Evolutionary conservation across 2,113 vertebrate species (phyloP).

Genomic region (Corythaeola cristata): DNA sequence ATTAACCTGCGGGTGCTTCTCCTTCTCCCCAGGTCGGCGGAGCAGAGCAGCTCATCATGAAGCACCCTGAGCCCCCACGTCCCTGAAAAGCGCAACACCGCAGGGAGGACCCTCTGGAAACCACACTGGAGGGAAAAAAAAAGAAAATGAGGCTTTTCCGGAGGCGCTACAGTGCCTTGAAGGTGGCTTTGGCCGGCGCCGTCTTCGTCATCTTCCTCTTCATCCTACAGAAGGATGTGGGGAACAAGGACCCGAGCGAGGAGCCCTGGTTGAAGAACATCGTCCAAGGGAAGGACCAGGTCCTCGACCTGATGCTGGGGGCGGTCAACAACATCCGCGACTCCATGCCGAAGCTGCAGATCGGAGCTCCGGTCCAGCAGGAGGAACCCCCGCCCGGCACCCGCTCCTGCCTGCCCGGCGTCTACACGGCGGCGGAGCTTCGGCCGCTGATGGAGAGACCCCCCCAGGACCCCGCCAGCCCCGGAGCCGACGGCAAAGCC

Average conservation of each 20-base stretch:
- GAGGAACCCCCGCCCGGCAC: background rate
- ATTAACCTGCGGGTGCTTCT: background rate
- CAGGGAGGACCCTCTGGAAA: rapidly evolving
- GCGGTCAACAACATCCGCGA: conserved; percentile 88
- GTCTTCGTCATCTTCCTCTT: conserved; percentile 85
- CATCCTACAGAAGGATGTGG: conserved; percentile 85
- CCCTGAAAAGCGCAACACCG: background rate
- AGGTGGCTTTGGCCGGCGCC: conserved; percentile 81
- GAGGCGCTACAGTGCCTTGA: conserved; percentile 84
- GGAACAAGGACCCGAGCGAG: conserved; percentile 16
- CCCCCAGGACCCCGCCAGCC: conserved; percentile 79
- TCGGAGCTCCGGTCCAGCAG: conserved; percentile 79
- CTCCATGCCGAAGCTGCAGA: conserved; percentile 86
- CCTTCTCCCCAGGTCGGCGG: background rate
- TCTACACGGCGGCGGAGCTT: conserved; percentile 85
- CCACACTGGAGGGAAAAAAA: background rate
- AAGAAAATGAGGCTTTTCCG: conserved; percentile 81
- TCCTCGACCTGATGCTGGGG: conserved; percentile 86
- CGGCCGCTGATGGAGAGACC: conserved; percentile 85
- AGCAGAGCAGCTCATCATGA: background rate
- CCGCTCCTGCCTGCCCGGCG: conserved; percentile 81
- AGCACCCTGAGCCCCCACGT: background rate
- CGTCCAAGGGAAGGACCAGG: conserved; percentile 79
- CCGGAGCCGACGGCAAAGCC: conserved; percentile 81
- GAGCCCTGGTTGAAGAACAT: conserved; percentile 90